Evolutionary conservation across 2,888 invertebrate species (phyloP).

Genomic region (Phortica okadai): DNA sequence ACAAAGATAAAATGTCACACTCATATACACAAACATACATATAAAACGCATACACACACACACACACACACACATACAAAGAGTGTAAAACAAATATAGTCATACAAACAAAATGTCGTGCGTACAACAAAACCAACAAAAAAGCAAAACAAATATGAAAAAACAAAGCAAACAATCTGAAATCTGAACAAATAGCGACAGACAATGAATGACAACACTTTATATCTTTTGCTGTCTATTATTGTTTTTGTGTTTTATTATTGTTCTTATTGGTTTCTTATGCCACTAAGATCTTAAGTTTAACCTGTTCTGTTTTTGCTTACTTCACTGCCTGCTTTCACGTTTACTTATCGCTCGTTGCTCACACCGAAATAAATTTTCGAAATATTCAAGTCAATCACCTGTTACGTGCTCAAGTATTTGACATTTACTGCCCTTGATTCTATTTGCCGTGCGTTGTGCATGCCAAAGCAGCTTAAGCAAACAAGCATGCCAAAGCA

Average conservation of each 20-base stretch:
- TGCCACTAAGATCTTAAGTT: too few relatives aligned
- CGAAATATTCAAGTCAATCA: slow-evolving; percentile 53
- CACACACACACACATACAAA: slow-evolving; percentile 12
- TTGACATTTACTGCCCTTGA: slow-evolving; percentile 38
- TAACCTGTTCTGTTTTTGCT: not conserved
- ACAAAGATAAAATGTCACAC: slow-evolving; percentile 73
- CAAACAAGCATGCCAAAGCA: slow-evolving; percentile 19
- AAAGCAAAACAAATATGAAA: slow-evolving; percentile 32
- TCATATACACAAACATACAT: slow-evolving; percentile 40
- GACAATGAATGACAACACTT: slow-evolving; percentile 54
- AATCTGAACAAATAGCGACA: slow-evolving; percentile 51
- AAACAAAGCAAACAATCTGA: slow-evolving; percentile 17
- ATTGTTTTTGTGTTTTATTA: not conserved
- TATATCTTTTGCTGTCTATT: slow-evolving; percentile 43
- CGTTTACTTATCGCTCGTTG: not conserved
- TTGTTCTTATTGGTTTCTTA: not conserved
- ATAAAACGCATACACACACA: slow-evolving; percentile 36
- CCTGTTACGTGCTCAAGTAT: slow-evolving; percentile 63
- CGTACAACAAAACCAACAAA: slow-evolving; percentile 40
- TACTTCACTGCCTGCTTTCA: not conserved
- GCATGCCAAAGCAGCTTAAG: slow-evolving; percentile 2
- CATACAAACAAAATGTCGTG: slow-evolving; percentile 19
- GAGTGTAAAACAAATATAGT: slow-evolving; percentile 3
- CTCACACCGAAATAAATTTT: slow-evolving; percentile 19
- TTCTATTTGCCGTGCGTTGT: slow-evolving; percentile 31